A percentile compares a stretch with the other conserved stretches of the same genome.
Conservation (phyloP, 2,797 vertebrate genomes). For the Phylloscopus collybita region DNA sequence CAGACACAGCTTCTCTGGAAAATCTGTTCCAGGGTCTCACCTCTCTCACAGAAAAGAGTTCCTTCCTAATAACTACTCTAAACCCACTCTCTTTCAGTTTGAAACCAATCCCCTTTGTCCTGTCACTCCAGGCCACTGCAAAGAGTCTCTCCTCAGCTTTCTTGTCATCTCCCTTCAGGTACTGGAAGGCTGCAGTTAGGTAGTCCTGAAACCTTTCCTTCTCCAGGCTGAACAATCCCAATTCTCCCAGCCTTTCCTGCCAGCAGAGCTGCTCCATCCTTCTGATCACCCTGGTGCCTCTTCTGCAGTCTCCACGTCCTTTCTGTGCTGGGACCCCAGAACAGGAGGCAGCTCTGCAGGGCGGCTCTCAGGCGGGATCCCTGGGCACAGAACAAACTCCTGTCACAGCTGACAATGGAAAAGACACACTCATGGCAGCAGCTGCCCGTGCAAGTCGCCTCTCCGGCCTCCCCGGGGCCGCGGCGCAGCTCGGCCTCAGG, state of each 20-base stretch:
- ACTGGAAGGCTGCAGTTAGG: background rate
- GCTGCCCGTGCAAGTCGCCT: fast-evolving
- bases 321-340: background rate
- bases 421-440: background rate
- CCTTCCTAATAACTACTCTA: background rate
- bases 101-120: background rate
- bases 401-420: background rate
- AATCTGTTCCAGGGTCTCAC: background rate
- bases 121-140: background rate
- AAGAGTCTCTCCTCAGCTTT: background rate
- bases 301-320: background rate
- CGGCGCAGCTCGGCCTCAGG: background rate
- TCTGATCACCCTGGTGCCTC: background rate
- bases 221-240: background rate
- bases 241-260: background rate
- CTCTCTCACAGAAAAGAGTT: background rate
- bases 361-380: background rate
- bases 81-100: background rate
- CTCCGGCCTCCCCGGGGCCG: too few relatives aligned
- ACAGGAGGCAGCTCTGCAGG: background rate
- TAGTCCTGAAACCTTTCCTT: background rate
- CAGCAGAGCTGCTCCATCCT: background rate
- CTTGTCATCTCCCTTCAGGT: background rate
- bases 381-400: background rate
- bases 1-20: background rate